phyloP scores from a whole-genome alignment of 2,888 invertebrate species.

The Monochamus alternatus region DNA sequence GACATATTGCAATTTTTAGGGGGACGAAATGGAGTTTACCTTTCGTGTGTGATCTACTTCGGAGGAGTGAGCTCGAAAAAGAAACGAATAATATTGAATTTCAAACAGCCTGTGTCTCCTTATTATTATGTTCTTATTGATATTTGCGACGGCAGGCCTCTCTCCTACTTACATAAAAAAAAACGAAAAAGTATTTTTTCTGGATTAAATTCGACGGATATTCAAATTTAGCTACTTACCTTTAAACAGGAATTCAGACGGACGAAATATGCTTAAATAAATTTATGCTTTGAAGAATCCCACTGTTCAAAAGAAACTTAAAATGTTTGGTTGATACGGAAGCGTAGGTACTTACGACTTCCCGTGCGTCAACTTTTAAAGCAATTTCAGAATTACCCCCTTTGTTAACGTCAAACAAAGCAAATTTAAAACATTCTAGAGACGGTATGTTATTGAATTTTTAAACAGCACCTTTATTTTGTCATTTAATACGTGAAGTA shows the following conservation, averaged over 20 bases:
- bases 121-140: background rate
- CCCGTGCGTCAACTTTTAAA: no score
- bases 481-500: no score
- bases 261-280: background rate
- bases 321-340: no score
- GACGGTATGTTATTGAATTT: no score
- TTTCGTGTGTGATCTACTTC: conserved; percentile 3
- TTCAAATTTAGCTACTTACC: background rate
- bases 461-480: no score
- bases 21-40: background rate
- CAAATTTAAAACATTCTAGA: no score
- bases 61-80: background rate
- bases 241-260: background rate
- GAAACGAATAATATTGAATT: background rate
- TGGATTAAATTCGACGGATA: background rate
- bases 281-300: no score
- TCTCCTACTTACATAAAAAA: background rate
- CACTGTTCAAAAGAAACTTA: no score
- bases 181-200: background rate
- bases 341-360: no score
- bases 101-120: background rate
- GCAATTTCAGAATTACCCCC: no score
- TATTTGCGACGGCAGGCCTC: background rate
- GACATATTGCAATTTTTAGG: background rate
- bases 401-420: no score